Percentiles rank a stretch among this genome's conserved stretches.
phyloP scores from a whole-genome alignment of 2,797 vertebrate species.

The Xenentodon cancila region DNA sequence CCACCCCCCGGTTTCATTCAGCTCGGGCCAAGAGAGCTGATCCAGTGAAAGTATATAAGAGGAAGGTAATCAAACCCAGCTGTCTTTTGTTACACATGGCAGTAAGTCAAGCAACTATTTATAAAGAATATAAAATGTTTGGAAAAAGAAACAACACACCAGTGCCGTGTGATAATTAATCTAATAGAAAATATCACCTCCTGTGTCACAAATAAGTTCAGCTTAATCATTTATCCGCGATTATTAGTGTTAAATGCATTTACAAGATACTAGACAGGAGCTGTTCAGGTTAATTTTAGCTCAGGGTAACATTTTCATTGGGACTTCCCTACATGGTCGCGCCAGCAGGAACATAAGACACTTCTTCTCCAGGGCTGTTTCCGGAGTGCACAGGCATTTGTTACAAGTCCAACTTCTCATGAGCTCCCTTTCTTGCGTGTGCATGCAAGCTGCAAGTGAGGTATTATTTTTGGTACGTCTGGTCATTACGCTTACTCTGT shows the following conservation, averaged over 20 bases:
- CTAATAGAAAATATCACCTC: constrained; percentile 52
- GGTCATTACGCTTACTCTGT: constrained; percentile 50
- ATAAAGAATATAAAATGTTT: constrained; percentile 53
- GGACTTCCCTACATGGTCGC: constrained; percentile 77
- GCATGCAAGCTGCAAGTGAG: constrained; percentile 17
- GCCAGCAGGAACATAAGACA: constrained; percentile 65
- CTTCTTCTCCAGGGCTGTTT: constrained; percentile 57
- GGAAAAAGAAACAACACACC: constrained; percentile 20
- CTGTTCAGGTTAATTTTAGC: constrained; percentile 72
- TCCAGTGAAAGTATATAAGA: constrained; percentile 77
- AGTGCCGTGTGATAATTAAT: constrained; percentile 50
- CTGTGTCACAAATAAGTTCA: constrained; percentile 31
- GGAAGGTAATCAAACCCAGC: constrained; percentile 80
- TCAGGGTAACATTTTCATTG: constrained; percentile 68
- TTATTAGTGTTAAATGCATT: constrained; percentile 45
- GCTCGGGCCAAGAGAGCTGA: constrained; percentile 76
- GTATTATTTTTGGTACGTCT: constrained; percentile 39
- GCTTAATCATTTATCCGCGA: constrained; percentile 47
- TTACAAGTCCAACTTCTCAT: constrained; percentile 42
- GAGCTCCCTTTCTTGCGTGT: constrained; percentile 21
- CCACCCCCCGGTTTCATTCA: constrained; percentile 75
- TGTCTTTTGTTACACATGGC: constrained; percentile 72
- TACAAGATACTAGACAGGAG: constrained; percentile 48
- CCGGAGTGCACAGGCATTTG: constrained; percentile 32
- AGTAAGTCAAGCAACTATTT: constrained; percentile 73